These are phyloP conservation scores for Diploscapter pachys DNA, from an alignment of 1,140 invertebrate genomes.

Conservation along the genomic window DNA sequence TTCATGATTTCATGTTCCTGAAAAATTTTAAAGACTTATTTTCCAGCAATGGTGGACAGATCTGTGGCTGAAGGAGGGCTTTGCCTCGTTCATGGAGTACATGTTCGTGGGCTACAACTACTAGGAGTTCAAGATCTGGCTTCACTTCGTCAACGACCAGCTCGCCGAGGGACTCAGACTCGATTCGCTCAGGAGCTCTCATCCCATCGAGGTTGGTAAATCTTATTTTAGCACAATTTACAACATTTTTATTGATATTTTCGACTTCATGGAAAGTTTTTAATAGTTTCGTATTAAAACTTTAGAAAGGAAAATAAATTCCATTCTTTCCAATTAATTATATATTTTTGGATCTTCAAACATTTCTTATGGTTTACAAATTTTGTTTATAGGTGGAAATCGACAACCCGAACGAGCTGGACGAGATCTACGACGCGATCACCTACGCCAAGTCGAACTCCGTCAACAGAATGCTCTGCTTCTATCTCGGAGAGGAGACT, in stretches of 20 bases:
- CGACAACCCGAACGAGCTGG: slow-evolving; percentile 43
- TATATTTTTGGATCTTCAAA: neutral
- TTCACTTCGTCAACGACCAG: slow-evolving; percentile 43
- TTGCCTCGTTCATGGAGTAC: slow-evolving; percentile 63
- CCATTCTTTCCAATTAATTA: too few species aligned
- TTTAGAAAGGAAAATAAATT: too few species aligned
- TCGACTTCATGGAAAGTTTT: too few species aligned
- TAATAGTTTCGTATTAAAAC: too few species aligned
- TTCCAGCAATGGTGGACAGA: slow-evolving; percentile 64
- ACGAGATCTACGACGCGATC: slow-evolving; percentile 60
- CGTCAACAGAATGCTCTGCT: slow-evolving; percentile 91
- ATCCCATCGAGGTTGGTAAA: slow-evolving; percentile 36
- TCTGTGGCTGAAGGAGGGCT: slow-evolving; percentile 64
- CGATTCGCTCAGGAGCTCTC: slow-evolving; percentile 37
- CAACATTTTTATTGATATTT: too few species aligned
- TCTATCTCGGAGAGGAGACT: slow-evolving; percentile 83
- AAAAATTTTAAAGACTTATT: neutral
- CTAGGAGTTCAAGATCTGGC: slow-evolving; percentile 64
- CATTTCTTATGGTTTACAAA: slow-evolving; percentile 2
- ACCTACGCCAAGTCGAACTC: slow-evolving; percentile 67
- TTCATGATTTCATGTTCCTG: neutral
- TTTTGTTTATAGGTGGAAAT: slow-evolving; percentile 58
- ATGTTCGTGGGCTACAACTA: slow-evolving; percentile 63
- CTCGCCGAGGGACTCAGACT: slow-evolving; percentile 31
- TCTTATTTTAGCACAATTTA: too few species aligned